These are phyloP conservation scores for Dichetophora obliterata DNA, from an alignment of 2,888 invertebrate genomes.

Conservation along the genomic window DNA sequence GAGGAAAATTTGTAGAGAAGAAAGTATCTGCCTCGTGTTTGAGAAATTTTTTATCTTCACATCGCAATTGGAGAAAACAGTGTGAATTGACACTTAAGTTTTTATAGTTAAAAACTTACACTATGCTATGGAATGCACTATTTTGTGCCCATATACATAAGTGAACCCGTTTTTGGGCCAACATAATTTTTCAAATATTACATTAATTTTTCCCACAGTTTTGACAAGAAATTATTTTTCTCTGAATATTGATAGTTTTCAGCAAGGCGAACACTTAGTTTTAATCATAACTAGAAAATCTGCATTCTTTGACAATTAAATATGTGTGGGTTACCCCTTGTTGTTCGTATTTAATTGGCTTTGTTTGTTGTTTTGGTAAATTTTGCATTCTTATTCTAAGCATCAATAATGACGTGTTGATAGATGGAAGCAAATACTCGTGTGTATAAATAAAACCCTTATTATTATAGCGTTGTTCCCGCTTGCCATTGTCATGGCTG, in stretches of 20 bases:
- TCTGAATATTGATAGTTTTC: too few relatives aligned
- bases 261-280: not conserved
- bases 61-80: conserved; percentile 1
- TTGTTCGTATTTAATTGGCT: not conserved
- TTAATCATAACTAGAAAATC: not conserved
- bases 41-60: conserved; percentile 5
- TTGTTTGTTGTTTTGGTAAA: not conserved
- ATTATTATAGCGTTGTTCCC: conserved; percentile 10
- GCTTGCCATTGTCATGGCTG: not conserved
- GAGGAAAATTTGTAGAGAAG: not conserved
- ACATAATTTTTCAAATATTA: not conserved
- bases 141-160: too few relatives aligned
- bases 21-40: too few relatives aligned
- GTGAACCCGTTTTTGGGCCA: not conserved
- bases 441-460: not conserved
- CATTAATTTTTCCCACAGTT: too few relatives aligned
- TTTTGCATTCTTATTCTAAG: not conserved
- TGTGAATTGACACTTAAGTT: conserved; percentile 15
- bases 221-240: too few relatives aligned
- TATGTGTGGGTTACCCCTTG: not conserved
- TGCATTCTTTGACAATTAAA: not conserved
- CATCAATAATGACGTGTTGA: not conserved
- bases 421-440: not conserved
- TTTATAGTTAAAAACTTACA: not conserved
- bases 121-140: too few relatives aligned